phyloP scores from a whole-genome alignment of 2,113 vertebrate species.

The Mustelus asterias region DNA sequence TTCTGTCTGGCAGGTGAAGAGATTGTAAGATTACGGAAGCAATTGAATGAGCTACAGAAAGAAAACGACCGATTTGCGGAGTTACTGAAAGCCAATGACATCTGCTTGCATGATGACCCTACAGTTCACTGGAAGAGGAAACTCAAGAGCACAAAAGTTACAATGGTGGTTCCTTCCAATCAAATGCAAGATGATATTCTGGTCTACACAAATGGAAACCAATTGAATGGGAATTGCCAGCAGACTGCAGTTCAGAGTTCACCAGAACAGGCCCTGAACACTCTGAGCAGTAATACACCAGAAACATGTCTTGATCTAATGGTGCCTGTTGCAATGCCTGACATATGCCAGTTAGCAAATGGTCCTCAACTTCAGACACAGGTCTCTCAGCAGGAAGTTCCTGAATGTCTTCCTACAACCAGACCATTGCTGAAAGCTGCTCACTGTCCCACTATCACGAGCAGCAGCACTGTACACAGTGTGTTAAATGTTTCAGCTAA shows the following conservation, averaged over 20 bases:
- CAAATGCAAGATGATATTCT: slow-evolving; percentile 85
- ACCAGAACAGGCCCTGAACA: slow-evolving; percentile 74
- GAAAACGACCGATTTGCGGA: slow-evolving; percentile 90
- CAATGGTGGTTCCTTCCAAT: slow-evolving; percentile 78
- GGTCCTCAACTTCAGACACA: slow-evolving; percentile 66
- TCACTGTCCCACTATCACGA: slow-evolving; percentile 43
- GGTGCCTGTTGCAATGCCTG: slow-evolving; percentile 61
- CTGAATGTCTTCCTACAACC: slow-evolving; percentile 58
- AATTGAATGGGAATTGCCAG: slow-evolving; percentile 64
- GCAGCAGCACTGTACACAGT: slow-evolving; percentile 43
- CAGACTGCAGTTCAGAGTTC: slow-evolving; percentile 61
- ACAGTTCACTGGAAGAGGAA: slow-evolving; percentile 96
- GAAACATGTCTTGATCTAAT: slow-evolving; percentile 56
- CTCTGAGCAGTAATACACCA: slow-evolving; percentile 53
- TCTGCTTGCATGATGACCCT: slow-evolving; percentile 87
- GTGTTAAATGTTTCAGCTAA: slow-evolving; percentile 48
- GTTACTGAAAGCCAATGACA: slow-evolving; percentile 89
- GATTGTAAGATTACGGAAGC: slow-evolving; percentile 81
- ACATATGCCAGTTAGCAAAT: slow-evolving; percentile 58
- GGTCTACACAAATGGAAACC: slow-evolving; percentile 80
- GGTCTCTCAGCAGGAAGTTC: slow-evolving; percentile 58
- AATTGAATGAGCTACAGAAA: slow-evolving; percentile 81
- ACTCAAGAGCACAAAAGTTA: slow-evolving; percentile 74
- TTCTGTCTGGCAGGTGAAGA: slow-evolving; percentile 75
- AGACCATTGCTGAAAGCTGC: slow-evolving; percentile 54